A percentile compares a stretch with the other conserved stretches of the same genome.
These are phyloP conservation scores for Pomatostomus ruficeps DNA, from an alignment of 2,113 vertebrate genomes.

Conservation along the genomic window DNA sequence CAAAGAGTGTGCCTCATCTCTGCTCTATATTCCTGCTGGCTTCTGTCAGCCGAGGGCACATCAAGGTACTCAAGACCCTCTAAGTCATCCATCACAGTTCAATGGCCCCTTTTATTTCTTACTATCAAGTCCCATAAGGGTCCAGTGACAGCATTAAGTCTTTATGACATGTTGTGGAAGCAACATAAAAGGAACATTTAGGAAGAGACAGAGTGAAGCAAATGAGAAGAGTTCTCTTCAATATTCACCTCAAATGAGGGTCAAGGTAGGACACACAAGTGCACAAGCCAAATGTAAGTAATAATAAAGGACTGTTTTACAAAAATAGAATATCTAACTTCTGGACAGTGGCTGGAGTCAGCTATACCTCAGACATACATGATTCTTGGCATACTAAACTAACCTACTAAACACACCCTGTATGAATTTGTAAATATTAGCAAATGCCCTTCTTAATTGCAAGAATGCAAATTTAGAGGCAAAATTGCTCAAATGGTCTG, in stretches of 20 bases:
- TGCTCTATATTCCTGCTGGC: not conserved
- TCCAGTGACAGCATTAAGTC: not conserved
- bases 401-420: not conserved
- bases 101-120: not conserved
- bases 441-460: not conserved
- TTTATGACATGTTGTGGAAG: not conserved
- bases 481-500: not conserved
- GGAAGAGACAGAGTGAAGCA: not conserved
- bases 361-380: not conserved
- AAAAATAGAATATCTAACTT: not conserved
- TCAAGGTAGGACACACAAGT: not conserved
- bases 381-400: not conserved
- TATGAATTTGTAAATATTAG: not conserved
- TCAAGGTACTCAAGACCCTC: not conserved
- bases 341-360: not conserved
- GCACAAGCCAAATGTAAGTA: not conserved
- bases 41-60: not conserved
- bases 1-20: not conserved
- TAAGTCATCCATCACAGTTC: not conserved
- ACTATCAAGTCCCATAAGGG: not conserved
- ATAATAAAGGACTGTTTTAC: not conserved
- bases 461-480: not conserved
- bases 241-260: not conserved
- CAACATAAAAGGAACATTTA: not conserved
- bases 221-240: not conserved